Conservation (phyloP, 1,140 invertebrate genomes). For the Zaprionus gabonicus region DNA sequence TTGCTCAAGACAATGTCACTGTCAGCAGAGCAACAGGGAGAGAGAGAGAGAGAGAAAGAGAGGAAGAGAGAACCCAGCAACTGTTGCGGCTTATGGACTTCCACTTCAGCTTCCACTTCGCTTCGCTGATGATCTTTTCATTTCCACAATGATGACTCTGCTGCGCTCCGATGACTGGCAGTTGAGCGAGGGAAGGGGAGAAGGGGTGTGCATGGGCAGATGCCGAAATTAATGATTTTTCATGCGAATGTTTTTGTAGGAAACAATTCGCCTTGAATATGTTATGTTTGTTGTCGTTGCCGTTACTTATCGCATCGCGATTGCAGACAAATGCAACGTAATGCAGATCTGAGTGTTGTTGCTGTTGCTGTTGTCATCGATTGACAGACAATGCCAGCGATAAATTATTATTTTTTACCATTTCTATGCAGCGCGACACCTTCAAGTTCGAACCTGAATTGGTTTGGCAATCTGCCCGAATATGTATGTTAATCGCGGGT, state of each 20-base stretch:
- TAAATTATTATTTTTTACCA: neutral
- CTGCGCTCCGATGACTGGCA: conserved; percentile 30
- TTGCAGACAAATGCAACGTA: conserved; percentile 41
- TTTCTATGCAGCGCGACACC: neutral
- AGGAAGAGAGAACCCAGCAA: neutral
- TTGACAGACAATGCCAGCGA: conserved; percentile 13
- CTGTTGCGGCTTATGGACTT: conserved; percentile 3
- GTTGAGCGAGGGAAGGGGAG: neutral
- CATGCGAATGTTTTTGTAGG: neutral
- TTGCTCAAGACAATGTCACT: conserved; percentile 44
- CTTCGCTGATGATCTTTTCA: conserved; percentile 19
- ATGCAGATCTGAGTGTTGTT: conserved; percentile 22
- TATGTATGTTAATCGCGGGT: conserved; percentile 26
- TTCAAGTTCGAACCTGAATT: neutral
- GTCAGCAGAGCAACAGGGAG: conserved; percentile 9
- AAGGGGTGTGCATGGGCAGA: neutral
- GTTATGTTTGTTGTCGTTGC: neutral
- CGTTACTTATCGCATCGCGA: conserved; percentile 20
- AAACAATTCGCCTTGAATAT: conserved; percentile 23
- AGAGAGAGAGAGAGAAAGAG: neutral
- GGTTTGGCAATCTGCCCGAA: conserved; percentile 17
- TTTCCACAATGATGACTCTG: conserved; percentile 22
- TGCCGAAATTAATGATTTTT: conserved; percentile 28
- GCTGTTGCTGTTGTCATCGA: conserved; percentile 1
- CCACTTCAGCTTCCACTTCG: neutral